Conservation (phyloP, 2,797 vertebrate genomes). For the Centroberyx gerrardi region DNA sequence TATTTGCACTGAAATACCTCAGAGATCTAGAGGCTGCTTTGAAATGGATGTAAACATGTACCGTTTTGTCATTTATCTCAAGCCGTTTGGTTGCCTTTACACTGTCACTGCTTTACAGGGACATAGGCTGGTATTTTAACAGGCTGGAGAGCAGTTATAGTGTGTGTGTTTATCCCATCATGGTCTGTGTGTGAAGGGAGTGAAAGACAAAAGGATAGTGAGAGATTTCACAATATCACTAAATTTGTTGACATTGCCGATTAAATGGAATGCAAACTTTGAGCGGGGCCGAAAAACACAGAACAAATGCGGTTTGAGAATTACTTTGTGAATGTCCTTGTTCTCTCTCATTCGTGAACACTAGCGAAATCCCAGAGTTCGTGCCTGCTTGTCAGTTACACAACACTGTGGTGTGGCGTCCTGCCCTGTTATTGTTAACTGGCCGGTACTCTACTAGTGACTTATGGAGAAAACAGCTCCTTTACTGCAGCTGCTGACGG, state of each 20-base stretch:
- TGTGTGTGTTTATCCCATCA: slow-evolving; percentile 48
- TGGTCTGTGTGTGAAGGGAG: slow-evolving; percentile 27
- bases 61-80: slow-evolving; percentile 45
- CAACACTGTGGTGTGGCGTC: slow-evolving; percentile 76
- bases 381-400: slow-evolving; percentile 72
- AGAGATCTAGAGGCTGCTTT: slow-evolving; percentile 73
- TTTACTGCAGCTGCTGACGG: slow-evolving; percentile 52
- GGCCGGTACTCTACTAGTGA: slow-evolving; percentile 48
- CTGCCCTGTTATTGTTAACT: slow-evolving; percentile 74
- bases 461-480: slow-evolving; percentile 49
- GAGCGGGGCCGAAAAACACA: slow-evolving; percentile 45
- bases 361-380: slow-evolving; percentile 49
- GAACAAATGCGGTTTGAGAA: slow-evolving; percentile 69
- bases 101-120: slow-evolving; percentile 46
- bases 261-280: slow-evolving; percentile 54
- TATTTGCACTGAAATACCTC: slow-evolving; percentile 73
- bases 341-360: slow-evolving; percentile 68
- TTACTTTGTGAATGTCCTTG: slow-evolving; percentile 44
- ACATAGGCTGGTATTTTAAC: slow-evolving; percentile 45
- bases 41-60: slow-evolving; percentile 75
- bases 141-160: slow-evolving; percentile 33
- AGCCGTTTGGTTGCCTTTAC: slow-evolving; percentile 59
- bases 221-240: slow-evolving; percentile 64
- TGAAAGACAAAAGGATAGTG: slow-evolving; percentile 37
- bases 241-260: slow-evolving; percentile 53